Percentiles rank a stretch among this genome's conserved stretches.
phyloP scores from a whole-genome alignment of 2,797 vertebrate genomes.

The Anguilla pacifica region DNA sequence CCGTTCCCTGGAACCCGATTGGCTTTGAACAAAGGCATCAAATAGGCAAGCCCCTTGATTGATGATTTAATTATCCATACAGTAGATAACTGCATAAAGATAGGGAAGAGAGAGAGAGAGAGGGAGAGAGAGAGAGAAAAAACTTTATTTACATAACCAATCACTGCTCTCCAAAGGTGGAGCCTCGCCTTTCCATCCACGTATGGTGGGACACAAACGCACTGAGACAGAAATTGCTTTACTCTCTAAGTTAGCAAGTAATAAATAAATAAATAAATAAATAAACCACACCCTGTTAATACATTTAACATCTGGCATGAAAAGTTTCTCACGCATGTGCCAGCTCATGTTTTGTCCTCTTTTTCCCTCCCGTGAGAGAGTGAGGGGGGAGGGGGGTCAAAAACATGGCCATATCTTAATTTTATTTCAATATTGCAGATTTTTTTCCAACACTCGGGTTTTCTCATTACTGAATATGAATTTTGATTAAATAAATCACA shows the following conservation, averaged over 20 bases:
- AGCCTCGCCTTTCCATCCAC: constrained; percentile 61
- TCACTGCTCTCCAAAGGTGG: constrained; percentile 80
- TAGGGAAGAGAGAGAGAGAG: constrained; percentile 38
- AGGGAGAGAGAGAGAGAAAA: constrained; percentile 27
- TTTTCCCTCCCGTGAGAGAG: background rate
- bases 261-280: constrained; percentile 3
- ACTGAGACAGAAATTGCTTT: constrained; percentile 22
- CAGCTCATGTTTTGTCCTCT: background rate
- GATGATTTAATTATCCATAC: constrained; percentile 86
- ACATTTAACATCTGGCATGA: constrained; percentile 3
- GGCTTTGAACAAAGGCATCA: constrained; percentile 82
- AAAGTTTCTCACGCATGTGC: background rate
- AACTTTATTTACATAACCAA: constrained; percentile 81
- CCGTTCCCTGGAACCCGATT: constrained; percentile 73
- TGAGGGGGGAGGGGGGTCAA: background rate
- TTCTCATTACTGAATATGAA: background rate
- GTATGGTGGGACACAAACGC: constrained; percentile 42
- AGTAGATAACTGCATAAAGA: constrained; percentile 74
- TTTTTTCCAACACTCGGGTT: background rate
- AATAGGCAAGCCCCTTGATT: constrained; percentile 78
- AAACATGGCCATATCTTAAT: background rate
- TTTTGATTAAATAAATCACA: constrained; percentile 25
- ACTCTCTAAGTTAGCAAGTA: constrained; percentile 15
- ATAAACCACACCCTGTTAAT: constrained; percentile 27
- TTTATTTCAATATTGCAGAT: background rate